These are phyloP conservation scores for Panzeria rudis DNA, from an alignment of 2,888 invertebrate genomes.

Conservation along the genomic window DNA sequence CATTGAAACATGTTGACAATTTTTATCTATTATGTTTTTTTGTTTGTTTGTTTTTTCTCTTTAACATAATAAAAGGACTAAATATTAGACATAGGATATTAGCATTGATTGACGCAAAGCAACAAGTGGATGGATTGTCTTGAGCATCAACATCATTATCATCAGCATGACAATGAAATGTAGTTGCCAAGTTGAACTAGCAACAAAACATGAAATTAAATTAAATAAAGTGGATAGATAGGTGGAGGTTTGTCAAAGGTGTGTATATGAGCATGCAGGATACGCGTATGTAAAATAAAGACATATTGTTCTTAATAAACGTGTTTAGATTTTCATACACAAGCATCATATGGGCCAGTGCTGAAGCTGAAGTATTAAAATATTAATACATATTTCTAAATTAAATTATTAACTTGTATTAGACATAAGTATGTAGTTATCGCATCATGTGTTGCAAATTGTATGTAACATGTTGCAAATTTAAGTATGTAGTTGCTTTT, in stretches of 20 bases:
- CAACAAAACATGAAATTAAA: neutral
- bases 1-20: conserved; percentile 71
- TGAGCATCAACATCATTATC: conserved; percentile 35
- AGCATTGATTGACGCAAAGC: conserved; percentile 67
- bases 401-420: neutral
- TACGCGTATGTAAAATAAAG: conserved; percentile 37
- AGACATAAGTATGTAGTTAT: neutral
- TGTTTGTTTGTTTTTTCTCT: neutral
- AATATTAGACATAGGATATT: conserved; percentile 59
- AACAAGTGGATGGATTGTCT: conserved; percentile 59
- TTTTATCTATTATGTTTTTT: conserved; percentile 62
- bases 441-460: neutral
- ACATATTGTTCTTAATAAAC: conserved; percentile 62
- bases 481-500: neutral
- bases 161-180: conserved; percentile 35
- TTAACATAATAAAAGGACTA: conserved; percentile 35
- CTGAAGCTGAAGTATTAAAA: no score
- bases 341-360: neutral
- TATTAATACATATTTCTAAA: conserved; percentile 1
- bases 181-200: conserved; percentile 14
- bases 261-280: neutral
- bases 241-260: neutral
- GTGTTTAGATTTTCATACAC: neutral
- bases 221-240: conserved; percentile 1
- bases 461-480: neutral